A percentile compares a stretch with the other conserved stretches of the same genome.
These are phyloP conservation scores for Dryas iulia DNA, from an alignment of 1,140 invertebrate species.

Conservation along the genomic window DNA sequence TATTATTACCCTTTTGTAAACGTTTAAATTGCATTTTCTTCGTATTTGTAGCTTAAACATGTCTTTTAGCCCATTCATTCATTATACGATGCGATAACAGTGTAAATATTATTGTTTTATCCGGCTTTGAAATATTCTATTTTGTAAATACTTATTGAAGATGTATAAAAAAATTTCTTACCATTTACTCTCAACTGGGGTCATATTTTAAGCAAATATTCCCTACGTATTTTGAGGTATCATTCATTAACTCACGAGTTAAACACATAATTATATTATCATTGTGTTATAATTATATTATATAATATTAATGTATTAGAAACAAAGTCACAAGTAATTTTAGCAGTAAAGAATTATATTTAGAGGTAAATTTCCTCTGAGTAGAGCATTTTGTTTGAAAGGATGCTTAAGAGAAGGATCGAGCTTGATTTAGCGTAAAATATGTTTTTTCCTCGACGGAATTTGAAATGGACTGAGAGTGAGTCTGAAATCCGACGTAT, in stretches of 20 bases:
- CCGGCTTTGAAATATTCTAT: not conserved
- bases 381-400: slow-evolving; percentile 19
- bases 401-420: not conserved
- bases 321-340: not conserved
- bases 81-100: no score
- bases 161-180: not conserved
- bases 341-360: not conserved
- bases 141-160: not conserved
- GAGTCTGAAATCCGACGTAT: not conserved
- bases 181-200: slow-evolving; percentile 15
- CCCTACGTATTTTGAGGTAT: not conserved
- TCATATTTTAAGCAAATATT: slow-evolving; percentile 8
- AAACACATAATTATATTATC: not conserved
- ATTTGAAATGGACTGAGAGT: not conserved
- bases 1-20: slow-evolving; percentile 32
- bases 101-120: no score
- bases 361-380: slow-evolving; percentile 11
- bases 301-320: not conserved
- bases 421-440: slow-evolving; percentile 13
- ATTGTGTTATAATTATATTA: not conserved
- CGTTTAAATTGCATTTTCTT: not conserved
- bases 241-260: no score
- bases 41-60: not conserved
- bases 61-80: not conserved
- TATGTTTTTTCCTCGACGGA: not conserved